phyloP scores from a whole-genome alignment of 2,113 vertebrate genomes.

The Bufo bufo region DNA sequence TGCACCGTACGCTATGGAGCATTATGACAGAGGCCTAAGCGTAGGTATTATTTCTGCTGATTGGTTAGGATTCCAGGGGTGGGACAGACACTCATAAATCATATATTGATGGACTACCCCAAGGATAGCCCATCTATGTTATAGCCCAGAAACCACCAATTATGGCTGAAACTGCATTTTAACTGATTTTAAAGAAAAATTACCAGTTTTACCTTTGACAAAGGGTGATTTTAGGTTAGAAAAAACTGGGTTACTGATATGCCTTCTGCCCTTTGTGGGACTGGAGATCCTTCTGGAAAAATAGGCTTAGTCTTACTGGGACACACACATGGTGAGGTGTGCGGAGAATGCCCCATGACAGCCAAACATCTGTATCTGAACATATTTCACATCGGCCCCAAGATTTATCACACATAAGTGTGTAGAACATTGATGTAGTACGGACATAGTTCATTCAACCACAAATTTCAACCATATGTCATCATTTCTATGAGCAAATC shows the following conservation, averaged over 20 bases:
- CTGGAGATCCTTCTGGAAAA: neutral
- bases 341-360: constrained; percentile 5
- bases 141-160: neutral
- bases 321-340: neutral
- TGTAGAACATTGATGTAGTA: constrained; percentile 14
- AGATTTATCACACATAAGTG: constrained; percentile 15
- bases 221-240: neutral
- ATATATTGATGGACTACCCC: neutral
- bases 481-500: constrained; percentile 25
- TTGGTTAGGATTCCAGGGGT: neutral
- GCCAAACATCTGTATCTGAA: neutral
- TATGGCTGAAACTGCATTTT: neutral
- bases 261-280: neutral
- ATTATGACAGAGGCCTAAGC: too few relatives aligned
- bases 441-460: neutral
- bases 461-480: constrained; percentile 46
- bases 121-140: neutral
- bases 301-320: neutral
- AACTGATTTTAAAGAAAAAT: neutral
- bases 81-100: neutral
- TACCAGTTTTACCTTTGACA: neutral
- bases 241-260: neutral
- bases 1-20: too few relatives aligned
- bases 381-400: constrained; percentile 20
- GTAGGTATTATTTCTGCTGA: too few relatives aligned